Evolutionary conservation across 2,888 invertebrate genomes (phyloP).

Genomic region (Nebria salina): DNA sequence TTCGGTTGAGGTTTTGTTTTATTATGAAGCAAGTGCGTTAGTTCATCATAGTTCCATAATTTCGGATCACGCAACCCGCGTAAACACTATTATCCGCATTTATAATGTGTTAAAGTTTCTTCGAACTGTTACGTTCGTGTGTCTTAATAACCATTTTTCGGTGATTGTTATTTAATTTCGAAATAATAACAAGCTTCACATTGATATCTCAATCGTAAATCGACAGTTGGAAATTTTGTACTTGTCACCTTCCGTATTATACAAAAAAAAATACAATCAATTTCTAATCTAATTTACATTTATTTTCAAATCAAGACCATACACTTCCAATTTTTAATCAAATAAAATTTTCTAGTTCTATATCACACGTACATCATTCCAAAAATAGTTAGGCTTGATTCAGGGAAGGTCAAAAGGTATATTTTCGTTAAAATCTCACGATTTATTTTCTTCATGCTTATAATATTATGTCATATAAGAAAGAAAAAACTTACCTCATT

Average conservation of each 20-base stretch:
- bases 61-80: conserved; percentile 29
- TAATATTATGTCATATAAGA: too few relatives aligned
- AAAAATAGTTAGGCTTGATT: too few relatives aligned
- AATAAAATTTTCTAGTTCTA: too few relatives aligned
- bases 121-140: conserved; percentile 34
- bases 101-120: conserved; percentile 45
- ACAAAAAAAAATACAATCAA: background rate
- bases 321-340: too few relatives aligned
- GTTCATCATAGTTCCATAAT: conserved; percentile 12
- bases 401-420: too few relatives aligned
- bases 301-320: background rate
- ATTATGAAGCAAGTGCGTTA: background rate
- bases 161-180: conserved; percentile 45
- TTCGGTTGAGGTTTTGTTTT: background rate
- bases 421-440: too few relatives aligned
- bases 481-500: too few relatives aligned
- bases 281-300: background rate
- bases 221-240: conserved; percentile 37
- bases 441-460: too few relatives aligned
- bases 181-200: conserved; percentile 41
- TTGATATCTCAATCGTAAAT: conserved; percentile 27
- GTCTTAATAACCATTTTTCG: conserved; percentile 35
- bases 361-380: too few relatives aligned
- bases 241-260: conserved; percentile 24
- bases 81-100: conserved; percentile 43